phyloP scores from a whole-genome alignment of 2,797 vertebrate genomes.

The Protonibea diacanthus region DNA sequence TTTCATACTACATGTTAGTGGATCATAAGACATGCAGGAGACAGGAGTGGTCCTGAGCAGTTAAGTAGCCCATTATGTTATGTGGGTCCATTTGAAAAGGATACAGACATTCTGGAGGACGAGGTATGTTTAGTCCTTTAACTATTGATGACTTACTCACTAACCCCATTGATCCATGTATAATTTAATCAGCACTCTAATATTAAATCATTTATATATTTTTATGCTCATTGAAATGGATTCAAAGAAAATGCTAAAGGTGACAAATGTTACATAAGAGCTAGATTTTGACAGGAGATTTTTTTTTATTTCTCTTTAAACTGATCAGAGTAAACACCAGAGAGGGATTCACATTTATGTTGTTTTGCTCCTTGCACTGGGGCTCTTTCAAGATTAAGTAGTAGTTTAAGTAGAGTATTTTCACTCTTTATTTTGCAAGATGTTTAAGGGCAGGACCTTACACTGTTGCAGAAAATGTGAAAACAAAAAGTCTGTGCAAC shows the following conservation, averaged over 20 bases:
- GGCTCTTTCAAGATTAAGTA: neutral
- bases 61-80: constrained; percentile 71
- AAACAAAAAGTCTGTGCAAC: constrained; percentile 33
- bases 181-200: constrained; percentile 80
- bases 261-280: constrained; percentile 43
- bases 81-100: constrained; percentile 65
- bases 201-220: constrained; percentile 73
- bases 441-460: constrained; percentile 29
- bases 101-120: constrained; percentile 64
- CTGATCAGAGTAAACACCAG: constrained; percentile 39
- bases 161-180: constrained; percentile 81
- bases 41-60: constrained; percentile 58
- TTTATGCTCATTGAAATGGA: constrained; percentile 54
- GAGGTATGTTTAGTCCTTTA: constrained; percentile 76
- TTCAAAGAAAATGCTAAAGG: constrained; percentile 57
- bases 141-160: constrained; percentile 80
- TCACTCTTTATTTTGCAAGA: constrained; percentile 31
- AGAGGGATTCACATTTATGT: constrained; percentile 19
- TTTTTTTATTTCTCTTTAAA: neutral
- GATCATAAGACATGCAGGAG: constrained; percentile 71
- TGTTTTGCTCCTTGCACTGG: neutral
- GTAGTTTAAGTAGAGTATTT: constrained; percentile 11
- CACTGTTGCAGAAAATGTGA: constrained; percentile 25
- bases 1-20: constrained; percentile 48
- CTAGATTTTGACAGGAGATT: constrained; percentile 25